Conservation (phyloP, 2,113 vertebrate genomes). For the Caranx melampygus region DNA sequence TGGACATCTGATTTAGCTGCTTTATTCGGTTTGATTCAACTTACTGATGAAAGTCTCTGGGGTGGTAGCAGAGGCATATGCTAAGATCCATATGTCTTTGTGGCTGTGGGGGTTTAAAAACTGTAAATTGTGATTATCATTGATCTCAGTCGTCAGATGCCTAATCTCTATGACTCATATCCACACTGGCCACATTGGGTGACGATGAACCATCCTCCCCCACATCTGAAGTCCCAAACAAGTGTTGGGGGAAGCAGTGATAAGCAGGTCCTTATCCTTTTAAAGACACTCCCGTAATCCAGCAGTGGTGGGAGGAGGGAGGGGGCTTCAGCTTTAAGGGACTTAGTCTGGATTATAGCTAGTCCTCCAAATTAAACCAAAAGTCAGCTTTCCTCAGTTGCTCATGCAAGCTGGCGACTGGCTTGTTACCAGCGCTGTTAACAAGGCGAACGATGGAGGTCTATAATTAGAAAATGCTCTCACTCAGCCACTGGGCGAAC, state of each 20-base stretch:
- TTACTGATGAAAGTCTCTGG: constrained; percentile 33
- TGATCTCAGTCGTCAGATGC: constrained; percentile 75
- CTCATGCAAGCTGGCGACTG: constrained; percentile 82
- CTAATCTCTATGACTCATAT: constrained; percentile 74
- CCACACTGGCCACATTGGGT: constrained; percentile 55
- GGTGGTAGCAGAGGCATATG: constrained; percentile 41
- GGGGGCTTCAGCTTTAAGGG: constrained; percentile 82
- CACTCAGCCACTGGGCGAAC: constrained; percentile 39
- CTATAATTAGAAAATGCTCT: constrained; percentile 78
- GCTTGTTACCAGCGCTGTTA: constrained; percentile 75
- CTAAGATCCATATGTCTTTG: constrained; percentile 66
- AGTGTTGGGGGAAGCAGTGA: constrained; percentile 81
- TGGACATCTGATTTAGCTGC: constrained; percentile 42
- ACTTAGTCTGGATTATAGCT: constrained; percentile 86
- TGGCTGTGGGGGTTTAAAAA: constrained; percentile 65
- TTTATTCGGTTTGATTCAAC: constrained; percentile 46
- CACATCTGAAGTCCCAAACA: constrained; percentile 74
- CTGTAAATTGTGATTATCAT: constrained; percentile 74
- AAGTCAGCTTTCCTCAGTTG: constrained; percentile 84
- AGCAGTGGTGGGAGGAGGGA: constrained; percentile 57
- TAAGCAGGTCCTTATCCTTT: constrained; percentile 86
- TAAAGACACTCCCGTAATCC: constrained; percentile 86
- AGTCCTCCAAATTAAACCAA: constrained; percentile 88
- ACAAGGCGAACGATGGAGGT: constrained; percentile 65
- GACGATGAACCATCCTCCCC: constrained; percentile 59